phyloP scores from a whole-genome alignment of 2,113 vertebrate species.

The Nibea coibor region DNA sequence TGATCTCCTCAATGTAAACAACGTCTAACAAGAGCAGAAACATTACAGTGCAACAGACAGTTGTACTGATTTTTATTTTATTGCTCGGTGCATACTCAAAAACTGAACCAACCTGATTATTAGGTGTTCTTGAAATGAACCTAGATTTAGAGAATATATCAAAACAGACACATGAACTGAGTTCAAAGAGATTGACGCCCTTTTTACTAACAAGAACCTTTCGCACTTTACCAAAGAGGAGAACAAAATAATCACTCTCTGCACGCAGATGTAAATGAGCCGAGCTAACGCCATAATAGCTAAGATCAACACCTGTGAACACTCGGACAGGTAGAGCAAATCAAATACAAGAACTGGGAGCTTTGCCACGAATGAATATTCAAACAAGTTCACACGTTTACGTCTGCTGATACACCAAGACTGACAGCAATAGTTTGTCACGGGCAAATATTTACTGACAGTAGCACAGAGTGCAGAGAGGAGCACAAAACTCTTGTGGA shows the following conservation, averaged over 20 bases:
- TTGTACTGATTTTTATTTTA: neutral
- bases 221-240: neutral
- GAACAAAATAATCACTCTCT: neutral
- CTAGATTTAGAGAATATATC: neutral
- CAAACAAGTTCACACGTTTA: neutral
- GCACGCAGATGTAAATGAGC: neutral
- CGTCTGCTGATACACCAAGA: neutral
- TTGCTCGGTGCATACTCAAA: neutral
- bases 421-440: neutral
- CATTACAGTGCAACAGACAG: too few relatives aligned
- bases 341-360: neutral
- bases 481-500: neutral
- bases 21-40: neutral
- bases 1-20: neutral
- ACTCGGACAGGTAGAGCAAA: neutral
- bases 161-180: neutral
- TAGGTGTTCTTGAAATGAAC: neutral
- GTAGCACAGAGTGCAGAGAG: neutral
- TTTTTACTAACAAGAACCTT: neutral
- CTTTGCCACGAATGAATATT: neutral
- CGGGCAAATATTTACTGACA: neutral
- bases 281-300: neutral
- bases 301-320: constrained; percentile 7
- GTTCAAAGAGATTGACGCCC: neutral
- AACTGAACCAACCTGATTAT: neutral